Base-by-base conservation (phyloP, 2,888 invertebrate genomes). In the Geophilus truncorum region DNA sequence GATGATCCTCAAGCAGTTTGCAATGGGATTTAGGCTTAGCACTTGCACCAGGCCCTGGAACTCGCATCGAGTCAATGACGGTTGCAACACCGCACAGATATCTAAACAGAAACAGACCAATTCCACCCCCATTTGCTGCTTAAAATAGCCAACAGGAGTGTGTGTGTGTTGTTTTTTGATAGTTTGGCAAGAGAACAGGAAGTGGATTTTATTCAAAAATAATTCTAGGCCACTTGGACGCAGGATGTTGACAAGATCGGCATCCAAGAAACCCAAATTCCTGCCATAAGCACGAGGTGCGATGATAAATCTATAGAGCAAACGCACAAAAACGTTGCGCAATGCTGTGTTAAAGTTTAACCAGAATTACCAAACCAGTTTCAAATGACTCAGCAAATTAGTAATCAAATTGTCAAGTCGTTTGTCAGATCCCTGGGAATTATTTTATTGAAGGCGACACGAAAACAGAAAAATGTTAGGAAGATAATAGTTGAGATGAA, bases 71-170 rank as follows among this genome's bases (percentile, higher is more conserved):
- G 25, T 70, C 23, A 15, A 15, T 15, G 70, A 25, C 28, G 5
- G 70, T 70, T 70, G 70, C 70, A 70, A 70, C 25, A 70, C n/a
- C n/a, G 25, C 25, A 25, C 7, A 70, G 70, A 25, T 70, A 70
- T 70, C 70, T 70, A 70, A 70, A 70, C 70, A 70, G 70, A 70
- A 70, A 70, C 70, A 70, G 70, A 70, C 70, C 70, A 70, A 25
- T 70, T 70, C 70, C 70, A 70, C 70, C 70, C 70, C 70, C 70
- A 25, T 70, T 25, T 9, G 28, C 7, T 25, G 70, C 70, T 28
- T 28, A 70, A 70, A 70, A 70, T 70, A 70, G 70, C 7, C 70
- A 70, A 70, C 70, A 70, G 70, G 70, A 28, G 70, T 70, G 28
- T 70, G 70, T 70, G 70, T 70, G 51, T 51, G 51, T 51, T n/a